Evolutionary conservation across 2,797 vertebrate genomes (phyloP).

Genomic region (Mormyrops boulengeri): DNA sequence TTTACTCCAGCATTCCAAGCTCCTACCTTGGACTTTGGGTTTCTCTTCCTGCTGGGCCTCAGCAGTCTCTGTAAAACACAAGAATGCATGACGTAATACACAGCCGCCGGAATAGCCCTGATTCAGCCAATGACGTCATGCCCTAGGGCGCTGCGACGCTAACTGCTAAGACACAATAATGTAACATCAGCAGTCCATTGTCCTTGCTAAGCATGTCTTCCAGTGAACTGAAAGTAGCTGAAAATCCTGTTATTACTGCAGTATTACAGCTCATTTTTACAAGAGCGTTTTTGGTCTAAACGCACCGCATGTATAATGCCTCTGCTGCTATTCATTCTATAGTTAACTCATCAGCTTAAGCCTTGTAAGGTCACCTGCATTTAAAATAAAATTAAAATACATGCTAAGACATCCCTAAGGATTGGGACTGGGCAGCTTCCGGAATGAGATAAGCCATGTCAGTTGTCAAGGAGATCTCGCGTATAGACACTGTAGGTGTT

Average conservation of each 20-base stretch:
- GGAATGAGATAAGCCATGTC: neutral
- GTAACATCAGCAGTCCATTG: neutral
- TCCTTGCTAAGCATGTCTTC: neutral
- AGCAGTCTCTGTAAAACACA: slow-evolving; percentile 24
- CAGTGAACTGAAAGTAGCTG: neutral
- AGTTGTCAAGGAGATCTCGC: neutral
- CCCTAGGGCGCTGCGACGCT: neutral
- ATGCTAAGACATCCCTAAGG: neutral
- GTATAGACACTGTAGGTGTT: neutral
- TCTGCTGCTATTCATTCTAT: neutral
- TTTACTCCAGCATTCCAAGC: neutral
- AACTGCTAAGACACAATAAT: neutral
- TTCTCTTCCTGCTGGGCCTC: slow-evolving; percentile 35
- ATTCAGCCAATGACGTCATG: neutral
- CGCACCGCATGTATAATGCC: neutral
- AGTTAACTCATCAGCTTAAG: neutral
- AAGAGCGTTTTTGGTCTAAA: neutral
- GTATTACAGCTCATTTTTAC: neutral
- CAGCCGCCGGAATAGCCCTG: neutral
- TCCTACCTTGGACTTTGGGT: slow-evolving; percentile 45
- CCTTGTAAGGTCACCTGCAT: neutral
- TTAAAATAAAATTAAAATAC: neutral
- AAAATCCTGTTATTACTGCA: neutral
- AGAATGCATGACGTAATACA: neutral
- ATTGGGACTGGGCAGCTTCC: neutral